Conservation (phyloP, 2,113 vertebrate species). For the Geothlypis trichas region DNA sequence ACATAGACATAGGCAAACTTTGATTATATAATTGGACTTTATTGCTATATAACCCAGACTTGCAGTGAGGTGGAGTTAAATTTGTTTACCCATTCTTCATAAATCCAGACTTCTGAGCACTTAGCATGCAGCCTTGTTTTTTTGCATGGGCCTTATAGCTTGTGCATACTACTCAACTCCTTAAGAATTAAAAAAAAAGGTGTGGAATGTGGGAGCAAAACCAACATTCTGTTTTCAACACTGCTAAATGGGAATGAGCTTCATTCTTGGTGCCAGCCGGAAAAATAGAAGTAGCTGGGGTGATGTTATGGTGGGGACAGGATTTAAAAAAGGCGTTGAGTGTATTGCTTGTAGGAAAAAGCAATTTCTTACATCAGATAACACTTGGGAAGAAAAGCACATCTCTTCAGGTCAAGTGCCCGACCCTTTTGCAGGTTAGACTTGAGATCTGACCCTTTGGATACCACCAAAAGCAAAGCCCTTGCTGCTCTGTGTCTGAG, state of each 20-base stretch:
- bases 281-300: background rate
- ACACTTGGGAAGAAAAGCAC: background rate
- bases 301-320: background rate
- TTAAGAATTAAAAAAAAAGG: background rate
- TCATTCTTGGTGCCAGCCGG: background rate
- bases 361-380: background rate
- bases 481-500: background rate
- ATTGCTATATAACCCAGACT: background rate
- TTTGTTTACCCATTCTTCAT: background rate
- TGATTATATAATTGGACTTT: background rate
- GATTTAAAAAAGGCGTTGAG: background rate
- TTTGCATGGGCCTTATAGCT: background rate
- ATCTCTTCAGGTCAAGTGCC: background rate
- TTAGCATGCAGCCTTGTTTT: background rate
- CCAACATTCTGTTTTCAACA: background rate
- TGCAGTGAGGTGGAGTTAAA: background rate
- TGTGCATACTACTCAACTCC: background rate
- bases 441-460: background rate
- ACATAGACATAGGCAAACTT: background rate
- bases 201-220: background rate
- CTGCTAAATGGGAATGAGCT: background rate
- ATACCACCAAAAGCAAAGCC: background rate
- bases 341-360: background rate
- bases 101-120: background rate
- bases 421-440: background rate